A percentile compares a stretch with the other conserved stretches of the same genome.
phyloP scores from a whole-genome alignment of 2,888 invertebrate genomes.

The Anarsia innoxiella region DNA sequence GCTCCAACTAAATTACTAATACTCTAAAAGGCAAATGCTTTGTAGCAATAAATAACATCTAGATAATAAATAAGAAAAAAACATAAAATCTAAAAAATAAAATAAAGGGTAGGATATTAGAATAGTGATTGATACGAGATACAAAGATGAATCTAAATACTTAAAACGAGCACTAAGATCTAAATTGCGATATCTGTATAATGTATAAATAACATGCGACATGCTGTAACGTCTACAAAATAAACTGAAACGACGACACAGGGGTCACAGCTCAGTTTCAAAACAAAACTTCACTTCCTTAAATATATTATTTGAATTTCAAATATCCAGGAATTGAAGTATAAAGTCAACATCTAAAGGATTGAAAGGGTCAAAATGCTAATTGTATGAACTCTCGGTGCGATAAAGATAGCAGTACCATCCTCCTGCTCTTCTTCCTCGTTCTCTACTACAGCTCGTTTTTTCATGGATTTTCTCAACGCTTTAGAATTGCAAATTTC shows the following conservation, averaged over 20 bases:
- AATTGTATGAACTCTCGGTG: constrained; percentile 7
- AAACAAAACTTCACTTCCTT: neutral
- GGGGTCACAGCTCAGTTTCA: neutral
- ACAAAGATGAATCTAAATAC: no score
- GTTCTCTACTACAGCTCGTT: constrained; percentile 69
- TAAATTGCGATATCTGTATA: neutral
- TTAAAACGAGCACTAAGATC: neutral
- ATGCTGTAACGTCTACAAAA: neutral
- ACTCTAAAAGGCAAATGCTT: neutral
- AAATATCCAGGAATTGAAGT: constrained; percentile 1
- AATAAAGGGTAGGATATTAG: no score
- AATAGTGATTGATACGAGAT: no score
- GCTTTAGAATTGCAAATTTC: constrained; percentile 88
- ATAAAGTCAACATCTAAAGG: constrained; percentile 8
- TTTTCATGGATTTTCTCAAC: constrained; percentile 81
- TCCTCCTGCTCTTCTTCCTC: constrained; percentile 64
- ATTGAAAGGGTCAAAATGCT: constrained; percentile 6
- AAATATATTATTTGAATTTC: no score
- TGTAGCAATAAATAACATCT: neutral
- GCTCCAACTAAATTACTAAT: no score
- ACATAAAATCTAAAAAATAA: no score
- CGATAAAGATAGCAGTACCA: constrained; percentile 43
- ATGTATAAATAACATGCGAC: no score
- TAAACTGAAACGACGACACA: constrained; percentile 5
- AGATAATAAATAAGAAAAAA: neutral